phyloP scores from a whole-genome alignment of 2,888 invertebrate species.

The Nasonovia ribisnigri region DNA sequence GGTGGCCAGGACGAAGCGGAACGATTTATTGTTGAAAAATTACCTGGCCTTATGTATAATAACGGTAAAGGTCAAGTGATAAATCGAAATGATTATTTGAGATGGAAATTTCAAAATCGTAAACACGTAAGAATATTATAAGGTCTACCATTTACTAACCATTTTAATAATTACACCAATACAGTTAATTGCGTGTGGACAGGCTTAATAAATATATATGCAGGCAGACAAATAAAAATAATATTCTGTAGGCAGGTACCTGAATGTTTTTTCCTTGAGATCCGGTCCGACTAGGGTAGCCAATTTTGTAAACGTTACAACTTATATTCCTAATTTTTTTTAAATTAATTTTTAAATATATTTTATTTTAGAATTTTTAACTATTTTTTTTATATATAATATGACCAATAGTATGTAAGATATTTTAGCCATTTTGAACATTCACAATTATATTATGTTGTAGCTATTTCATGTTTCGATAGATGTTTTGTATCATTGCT shows the following conservation, averaged over 20 bases:
- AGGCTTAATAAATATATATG: background rate
- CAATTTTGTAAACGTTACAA: background rate
- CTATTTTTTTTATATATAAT: too few relatives aligned
- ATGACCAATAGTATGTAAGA: too few relatives aligned
- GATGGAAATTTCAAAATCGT: constrained; percentile 91
- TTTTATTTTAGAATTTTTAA: background rate
- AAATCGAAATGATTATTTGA: constrained; percentile 87
- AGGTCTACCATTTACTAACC: background rate
- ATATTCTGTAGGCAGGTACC: background rate
- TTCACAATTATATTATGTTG: background rate
- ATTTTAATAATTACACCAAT: background rate
- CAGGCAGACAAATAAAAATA: background rate
- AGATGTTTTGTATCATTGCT: background rate
- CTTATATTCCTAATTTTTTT: background rate
- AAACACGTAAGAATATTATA: constrained; percentile 75
- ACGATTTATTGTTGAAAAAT: constrained; percentile 86
- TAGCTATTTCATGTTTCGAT: background rate
- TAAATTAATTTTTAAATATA: background rate
- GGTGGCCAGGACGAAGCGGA: constrained; percentile 89
- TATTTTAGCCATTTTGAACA: too few relatives aligned
- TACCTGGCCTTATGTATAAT: constrained; percentile 88
- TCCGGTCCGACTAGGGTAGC: background rate
- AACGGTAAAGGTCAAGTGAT: constrained; percentile 87
- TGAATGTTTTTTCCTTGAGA: background rate
- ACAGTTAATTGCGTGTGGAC: background rate